phyloP scores from a whole-genome alignment of 2,113 vertebrate species.

The Heterotilapia buettikoferi region DNA sequence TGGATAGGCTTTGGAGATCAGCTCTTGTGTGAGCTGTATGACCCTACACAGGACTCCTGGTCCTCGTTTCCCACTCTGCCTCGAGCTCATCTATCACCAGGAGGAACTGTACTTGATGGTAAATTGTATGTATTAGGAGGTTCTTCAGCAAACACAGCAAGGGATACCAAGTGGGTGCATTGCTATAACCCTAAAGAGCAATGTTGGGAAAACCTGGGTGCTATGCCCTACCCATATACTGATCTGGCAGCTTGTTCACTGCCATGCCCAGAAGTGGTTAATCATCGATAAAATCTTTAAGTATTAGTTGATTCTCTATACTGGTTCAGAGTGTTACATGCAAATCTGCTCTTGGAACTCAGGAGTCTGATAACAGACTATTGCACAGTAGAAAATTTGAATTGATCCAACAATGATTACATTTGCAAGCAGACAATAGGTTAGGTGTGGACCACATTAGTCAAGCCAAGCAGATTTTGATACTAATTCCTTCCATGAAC shows the following conservation, averaged over 20 bases:
- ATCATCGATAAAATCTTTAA: neutral
- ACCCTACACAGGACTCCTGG: neutral
- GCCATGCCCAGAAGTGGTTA: neutral
- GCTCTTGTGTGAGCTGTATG: constrained; percentile 17
- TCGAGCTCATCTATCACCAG: neutral
- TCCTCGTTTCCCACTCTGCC: constrained; percentile 1
- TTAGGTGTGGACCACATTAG: neutral
- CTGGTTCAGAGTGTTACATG: neutral
- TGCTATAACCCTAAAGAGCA: neutral
- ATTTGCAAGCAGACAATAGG: neutral
- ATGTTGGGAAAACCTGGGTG: constrained; percentile 20
- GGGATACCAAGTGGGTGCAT: constrained; percentile 4
- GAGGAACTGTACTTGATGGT: neutral
- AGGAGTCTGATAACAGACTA: neutral
- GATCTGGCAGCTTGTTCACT: constrained; percentile 9
- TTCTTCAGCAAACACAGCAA: neutral
- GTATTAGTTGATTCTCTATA: neutral
- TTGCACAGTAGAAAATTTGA: neutral
- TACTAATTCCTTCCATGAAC: neutral
- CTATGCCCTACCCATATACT: constrained; percentile 7
- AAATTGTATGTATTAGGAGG: constrained; percentile 5
- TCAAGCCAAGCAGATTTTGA: neutral
- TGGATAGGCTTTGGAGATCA: constrained; percentile 16
- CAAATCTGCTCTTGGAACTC: neutral
- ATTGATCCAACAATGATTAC: neutral